Evolutionary conservation across 2,888 invertebrate species (phyloP).

Genomic region (Zonitis immaculata): DNA sequence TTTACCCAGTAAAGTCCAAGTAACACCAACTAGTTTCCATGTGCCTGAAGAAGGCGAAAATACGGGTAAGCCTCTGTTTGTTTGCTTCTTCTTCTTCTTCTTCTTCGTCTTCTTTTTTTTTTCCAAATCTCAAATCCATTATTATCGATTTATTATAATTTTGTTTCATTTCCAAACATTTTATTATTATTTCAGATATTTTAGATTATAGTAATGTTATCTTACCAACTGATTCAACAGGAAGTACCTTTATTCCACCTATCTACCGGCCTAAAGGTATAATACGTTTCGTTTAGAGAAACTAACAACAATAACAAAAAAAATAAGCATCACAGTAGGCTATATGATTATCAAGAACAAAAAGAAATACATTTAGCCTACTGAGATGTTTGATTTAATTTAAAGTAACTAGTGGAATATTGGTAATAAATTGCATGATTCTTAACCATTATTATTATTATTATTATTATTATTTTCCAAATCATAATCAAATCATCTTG

Average conservation of each 20-base stretch:
- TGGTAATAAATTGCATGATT: neutral
- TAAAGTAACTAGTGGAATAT: neutral
- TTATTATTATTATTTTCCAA: neutral
- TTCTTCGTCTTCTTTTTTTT: too few relatives aligned
- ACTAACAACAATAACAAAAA: neutral
- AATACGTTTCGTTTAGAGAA: slow-evolving; percentile 21
- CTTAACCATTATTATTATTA: neutral
- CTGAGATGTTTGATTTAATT: neutral
- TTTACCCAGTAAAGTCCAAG: slow-evolving; percentile 59
- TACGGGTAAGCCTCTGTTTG: slow-evolving; percentile 59
- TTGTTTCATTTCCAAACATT: neutral
- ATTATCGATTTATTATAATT: neutral
- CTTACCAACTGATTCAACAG: slow-evolving; percentile 72
- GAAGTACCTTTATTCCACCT: slow-evolving; percentile 65
- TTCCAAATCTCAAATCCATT: too few relatives aligned
- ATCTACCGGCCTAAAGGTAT: slow-evolving; percentile 69
- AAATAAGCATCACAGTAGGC: neutral
- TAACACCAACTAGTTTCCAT: slow-evolving; percentile 64
- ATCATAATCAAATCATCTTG: neutral
- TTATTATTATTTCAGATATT: slow-evolving; percentile 58
- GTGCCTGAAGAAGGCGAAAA: slow-evolving; percentile 55
- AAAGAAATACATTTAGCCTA: neutral
- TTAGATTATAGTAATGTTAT: slow-evolving; percentile 68
- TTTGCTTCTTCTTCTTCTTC: too few relatives aligned
- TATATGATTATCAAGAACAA: neutral